phyloP scores from a whole-genome alignment of 2,888 invertebrate genomes.

The Perdita meconis region DNA sequence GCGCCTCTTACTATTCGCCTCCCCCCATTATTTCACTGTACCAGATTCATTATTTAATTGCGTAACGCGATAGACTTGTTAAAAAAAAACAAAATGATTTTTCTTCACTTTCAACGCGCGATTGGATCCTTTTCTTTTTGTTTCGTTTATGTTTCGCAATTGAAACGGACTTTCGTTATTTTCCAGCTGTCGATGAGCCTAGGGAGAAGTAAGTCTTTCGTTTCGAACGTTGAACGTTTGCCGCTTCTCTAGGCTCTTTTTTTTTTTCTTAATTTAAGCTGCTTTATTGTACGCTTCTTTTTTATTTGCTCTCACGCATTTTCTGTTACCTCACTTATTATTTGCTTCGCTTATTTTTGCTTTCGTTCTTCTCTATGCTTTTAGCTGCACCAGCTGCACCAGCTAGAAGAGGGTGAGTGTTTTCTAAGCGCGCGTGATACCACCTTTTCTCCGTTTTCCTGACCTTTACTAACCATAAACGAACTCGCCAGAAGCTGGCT shows the following conservation, averaged over 20 bases:
- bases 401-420: conserved; percentile 70
- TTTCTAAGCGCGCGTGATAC: conserved; percentile 8
- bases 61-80: not conserved
- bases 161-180: conserved; percentile 69
- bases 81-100: no score
- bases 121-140: not conserved
- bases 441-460: not conserved
- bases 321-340: not conserved
- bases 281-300: conserved; percentile 21
- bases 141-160: not conserved
- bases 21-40: not conserved
- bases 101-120: not conserved
- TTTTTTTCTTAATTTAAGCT: conserved; percentile 28
- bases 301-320: conserved; percentile 13
- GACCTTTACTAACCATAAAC: not conserved
- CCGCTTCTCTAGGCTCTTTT: conserved; percentile 75
- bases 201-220: conserved; percentile 94
- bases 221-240: conserved; percentile 60
- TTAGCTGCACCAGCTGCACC: conserved; percentile 81
- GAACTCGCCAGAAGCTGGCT: not conserved
- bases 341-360: conserved; percentile 53
- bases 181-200: conserved; percentile 97
- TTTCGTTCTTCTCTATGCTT: conserved; percentile 76
- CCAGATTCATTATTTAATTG: not conserved
- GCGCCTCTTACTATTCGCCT: conserved; percentile 5